phyloP scores from a whole-genome alignment of 2,113 vertebrate genomes.

The Diadophis punctatus region DNA sequence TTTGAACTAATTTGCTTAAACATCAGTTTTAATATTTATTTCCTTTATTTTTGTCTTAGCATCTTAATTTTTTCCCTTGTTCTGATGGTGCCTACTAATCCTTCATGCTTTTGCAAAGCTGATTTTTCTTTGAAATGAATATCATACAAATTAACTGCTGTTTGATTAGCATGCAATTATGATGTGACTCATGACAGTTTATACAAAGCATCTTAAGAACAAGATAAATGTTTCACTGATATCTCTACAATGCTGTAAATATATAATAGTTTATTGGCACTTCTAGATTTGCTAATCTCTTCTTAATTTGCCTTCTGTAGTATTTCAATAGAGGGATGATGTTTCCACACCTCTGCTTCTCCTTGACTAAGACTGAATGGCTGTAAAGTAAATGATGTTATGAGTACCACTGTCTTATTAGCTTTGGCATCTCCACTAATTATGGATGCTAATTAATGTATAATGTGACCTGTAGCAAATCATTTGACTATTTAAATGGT shows the following conservation, averaged over 20 bases:
- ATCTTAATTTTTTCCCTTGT: slow-evolving; percentile 58
- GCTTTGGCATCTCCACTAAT: not conserved
- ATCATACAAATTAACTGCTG: slow-evolving; percentile 72
- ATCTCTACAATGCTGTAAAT: slow-evolving; percentile 69
- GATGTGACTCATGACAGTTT: slow-evolving; percentile 67
- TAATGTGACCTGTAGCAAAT: not conserved
- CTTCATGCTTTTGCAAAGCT: slow-evolving; percentile 57
- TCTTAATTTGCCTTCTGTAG: slow-evolving; percentile 44
- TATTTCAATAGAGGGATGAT: slow-evolving; percentile 20
- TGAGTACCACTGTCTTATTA: not conserved
- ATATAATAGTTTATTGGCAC: slow-evolving; percentile 61
- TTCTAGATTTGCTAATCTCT: slow-evolving; percentile 46
- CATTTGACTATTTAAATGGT: not conserved
- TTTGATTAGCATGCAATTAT: slow-evolving; percentile 74
- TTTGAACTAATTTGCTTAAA: slow-evolving; percentile 54
- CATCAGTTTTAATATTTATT: slow-evolving; percentile 54
- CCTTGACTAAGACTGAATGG: not conserved
- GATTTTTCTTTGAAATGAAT: slow-evolving; percentile 68
- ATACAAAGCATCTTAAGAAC: slow-evolving; percentile 66
- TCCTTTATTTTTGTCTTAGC: slow-evolving; percentile 33
- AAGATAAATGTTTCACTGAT: slow-evolving; percentile 72
- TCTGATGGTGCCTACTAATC: slow-evolving; percentile 52
- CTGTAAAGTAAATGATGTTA: not conserved
- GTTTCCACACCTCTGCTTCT: slow-evolving; percentile 11
- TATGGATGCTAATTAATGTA: not conserved